phyloP scores from a whole-genome alignment of 2,888 invertebrate species.

The Ectemnius lituratus region DNA sequence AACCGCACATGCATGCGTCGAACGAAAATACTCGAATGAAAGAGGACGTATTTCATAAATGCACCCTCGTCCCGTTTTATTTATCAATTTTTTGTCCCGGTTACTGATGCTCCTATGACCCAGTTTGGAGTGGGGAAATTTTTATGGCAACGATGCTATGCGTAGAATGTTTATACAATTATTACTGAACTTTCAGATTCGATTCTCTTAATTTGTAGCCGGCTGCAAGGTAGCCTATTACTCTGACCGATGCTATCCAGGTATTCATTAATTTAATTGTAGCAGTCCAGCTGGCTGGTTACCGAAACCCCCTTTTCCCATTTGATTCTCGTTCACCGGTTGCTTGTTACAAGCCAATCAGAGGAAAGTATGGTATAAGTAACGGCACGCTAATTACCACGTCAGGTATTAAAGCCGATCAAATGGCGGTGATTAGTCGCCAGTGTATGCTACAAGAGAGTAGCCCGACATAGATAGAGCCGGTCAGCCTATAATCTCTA shows the following conservation, averaged over 20 bases:
- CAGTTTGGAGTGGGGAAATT: too few relatives aligned
- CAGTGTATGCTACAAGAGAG: background rate
- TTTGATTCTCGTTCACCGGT: background rate
- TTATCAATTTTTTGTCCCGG: background rate
- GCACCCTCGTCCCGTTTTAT: background rate
- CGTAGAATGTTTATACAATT: too few relatives aligned
- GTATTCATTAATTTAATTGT: too few relatives aligned
- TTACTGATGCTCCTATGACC: too few relatives aligned
- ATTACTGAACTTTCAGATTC: too few relatives aligned
- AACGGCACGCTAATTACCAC: slow-evolving; percentile 30
- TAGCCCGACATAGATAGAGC: slow-evolving; percentile 4
- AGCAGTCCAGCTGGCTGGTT: too few relatives aligned
- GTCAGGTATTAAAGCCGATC: slow-evolving; percentile 6
- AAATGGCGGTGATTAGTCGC: slow-evolving; percentile 20
- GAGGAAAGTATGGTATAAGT: slow-evolving; percentile 18
- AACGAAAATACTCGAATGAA: background rate
- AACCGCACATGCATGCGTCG: background rate
- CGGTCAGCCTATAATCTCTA: slow-evolving; percentile 18
- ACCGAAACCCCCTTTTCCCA: too few relatives aligned
- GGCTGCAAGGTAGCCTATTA: too few relatives aligned
- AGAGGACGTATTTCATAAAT: background rate
- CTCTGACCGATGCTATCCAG: too few relatives aligned
- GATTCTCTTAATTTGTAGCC: too few relatives aligned
- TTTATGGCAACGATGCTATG: too few relatives aligned
- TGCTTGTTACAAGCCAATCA: slow-evolving; percentile 16